Evolutionary conservation across 1,140 invertebrate genomes (phyloP), one percentile per base, ranked within the genome.

Genomic region (Manduca sexta): DNA sequence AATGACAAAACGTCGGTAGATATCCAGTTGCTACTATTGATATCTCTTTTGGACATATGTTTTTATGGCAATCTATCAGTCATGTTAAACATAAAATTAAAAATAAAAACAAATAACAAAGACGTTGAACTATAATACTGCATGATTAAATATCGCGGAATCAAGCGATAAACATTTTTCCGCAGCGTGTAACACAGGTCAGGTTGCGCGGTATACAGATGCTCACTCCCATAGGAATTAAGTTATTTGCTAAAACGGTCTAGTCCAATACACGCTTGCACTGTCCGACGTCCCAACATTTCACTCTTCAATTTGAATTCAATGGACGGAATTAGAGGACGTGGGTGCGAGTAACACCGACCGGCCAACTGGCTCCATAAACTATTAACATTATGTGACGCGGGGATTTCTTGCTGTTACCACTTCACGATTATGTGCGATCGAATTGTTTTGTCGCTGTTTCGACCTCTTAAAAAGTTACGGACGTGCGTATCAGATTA

Each of bases 281-380:
- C 68, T 55, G 64, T 60, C 49, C 48, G 34, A 33, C 21, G 43
- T 46, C 53, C 49, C 60, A 68, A 69, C 70, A 69, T 72, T 80
- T 80, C 74, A 74, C 73, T 71, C 77, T 76, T 79, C 76, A 72
- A 84, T 84, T 81, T 84, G 73, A 77, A 79, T 84, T 82, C 78
- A 84, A 79, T 79, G 74, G 69, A 77, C 65, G 64, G 74, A 75
- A 80, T 79, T 82, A 78, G 68, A 72, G 73, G 63, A 65, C 56
- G 60, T 64, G 60, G 61, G 61, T 51, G 54, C 69, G 63, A 65
- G 64, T 63, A 62, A 53, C 47, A 44, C 47, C 53, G 47, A 59
- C 62, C 57, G 49, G 46, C 51, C 50, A 51, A 64, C 60, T 55
- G 54, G 52, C 50, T 54, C 69, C 50, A 74, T 76, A 76, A 74